These are phyloP conservation scores for Leucosticte australis DNA, from an alignment of 2,113 vertebrate species.

Conservation along the genomic window DNA sequence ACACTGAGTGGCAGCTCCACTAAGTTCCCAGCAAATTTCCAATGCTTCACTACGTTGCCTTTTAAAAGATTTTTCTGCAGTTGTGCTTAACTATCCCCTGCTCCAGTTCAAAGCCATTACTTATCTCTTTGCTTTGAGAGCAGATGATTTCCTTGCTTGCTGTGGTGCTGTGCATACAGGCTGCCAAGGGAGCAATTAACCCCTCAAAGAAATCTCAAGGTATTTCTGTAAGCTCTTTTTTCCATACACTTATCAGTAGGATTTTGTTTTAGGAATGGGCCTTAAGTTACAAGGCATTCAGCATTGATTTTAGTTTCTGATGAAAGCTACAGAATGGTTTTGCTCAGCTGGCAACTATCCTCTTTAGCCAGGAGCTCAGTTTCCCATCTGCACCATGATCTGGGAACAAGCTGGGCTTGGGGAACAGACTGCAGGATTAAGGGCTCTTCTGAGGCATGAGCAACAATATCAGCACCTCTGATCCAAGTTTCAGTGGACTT, in stretches of 20 bases:
- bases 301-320: background rate
- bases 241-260: background rate
- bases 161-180: background rate
- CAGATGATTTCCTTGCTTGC: background rate
- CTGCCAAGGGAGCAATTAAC: background rate
- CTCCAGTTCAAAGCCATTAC: background rate
- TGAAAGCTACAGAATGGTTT: background rate
- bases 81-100: background rate
- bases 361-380: background rate
- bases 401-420: background rate
- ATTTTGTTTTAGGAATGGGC: background rate
- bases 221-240: background rate
- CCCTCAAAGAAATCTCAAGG: background rate
- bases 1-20: background rate
- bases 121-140: background rate
- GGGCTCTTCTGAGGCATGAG: background rate
- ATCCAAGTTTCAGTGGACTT: background rate
- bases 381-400: background rate
- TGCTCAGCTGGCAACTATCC: background rate
- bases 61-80: background rate
- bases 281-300: background rate
- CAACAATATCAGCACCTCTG: background rate
- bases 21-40: background rate
- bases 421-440: background rate
- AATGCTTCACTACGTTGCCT: background rate